Evolutionary conservation across 2,888 invertebrate species (phyloP).

Genomic region (Helicoverpa assulta): DNA sequence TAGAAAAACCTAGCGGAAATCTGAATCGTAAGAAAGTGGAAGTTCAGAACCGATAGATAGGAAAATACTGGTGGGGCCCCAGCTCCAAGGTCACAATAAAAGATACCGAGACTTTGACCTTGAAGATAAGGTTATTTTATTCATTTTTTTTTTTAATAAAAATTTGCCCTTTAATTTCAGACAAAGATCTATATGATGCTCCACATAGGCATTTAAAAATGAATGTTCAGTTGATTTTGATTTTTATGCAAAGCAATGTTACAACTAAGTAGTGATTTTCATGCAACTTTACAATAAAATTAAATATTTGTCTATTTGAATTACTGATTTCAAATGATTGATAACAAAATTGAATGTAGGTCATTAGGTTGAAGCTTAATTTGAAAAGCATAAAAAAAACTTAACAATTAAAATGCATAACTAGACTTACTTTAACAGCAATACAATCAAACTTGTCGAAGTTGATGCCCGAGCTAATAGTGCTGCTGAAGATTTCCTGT

Average conservation of each 20-base stretch:
- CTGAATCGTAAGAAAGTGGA: not conserved
- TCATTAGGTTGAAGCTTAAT: no score
- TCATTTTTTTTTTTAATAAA: not conserved
- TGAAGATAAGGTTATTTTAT: not conserved
- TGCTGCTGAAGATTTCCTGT: slow-evolving; percentile 92
- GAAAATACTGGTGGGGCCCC: slow-evolving; percentile 6
- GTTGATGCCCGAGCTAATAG: slow-evolving; percentile 96
- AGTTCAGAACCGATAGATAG: slow-evolving; percentile 3
- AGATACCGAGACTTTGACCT: slow-evolving; percentile 4
- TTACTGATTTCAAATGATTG: no score
- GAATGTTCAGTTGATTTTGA: no score
- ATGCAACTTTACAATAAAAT: no score
- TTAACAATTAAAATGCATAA: not conserved
- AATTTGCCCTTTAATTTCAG: no score
- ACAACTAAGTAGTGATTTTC: no score
- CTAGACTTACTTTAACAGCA: slow-evolving; percentile 93
- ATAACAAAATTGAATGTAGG: no score
- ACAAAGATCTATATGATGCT: not conserved
- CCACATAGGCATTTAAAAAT: not conserved
- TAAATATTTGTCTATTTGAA: no score
- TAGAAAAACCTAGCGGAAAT: not conserved
- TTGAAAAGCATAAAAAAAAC: not conserved
- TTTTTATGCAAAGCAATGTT: no score
- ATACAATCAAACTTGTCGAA: slow-evolving; percentile 97
- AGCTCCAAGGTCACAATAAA: slow-evolving; percentile 18